Conservation (phyloP, 2,113 vertebrate genomes). For the Callionymus lyra region DNA sequence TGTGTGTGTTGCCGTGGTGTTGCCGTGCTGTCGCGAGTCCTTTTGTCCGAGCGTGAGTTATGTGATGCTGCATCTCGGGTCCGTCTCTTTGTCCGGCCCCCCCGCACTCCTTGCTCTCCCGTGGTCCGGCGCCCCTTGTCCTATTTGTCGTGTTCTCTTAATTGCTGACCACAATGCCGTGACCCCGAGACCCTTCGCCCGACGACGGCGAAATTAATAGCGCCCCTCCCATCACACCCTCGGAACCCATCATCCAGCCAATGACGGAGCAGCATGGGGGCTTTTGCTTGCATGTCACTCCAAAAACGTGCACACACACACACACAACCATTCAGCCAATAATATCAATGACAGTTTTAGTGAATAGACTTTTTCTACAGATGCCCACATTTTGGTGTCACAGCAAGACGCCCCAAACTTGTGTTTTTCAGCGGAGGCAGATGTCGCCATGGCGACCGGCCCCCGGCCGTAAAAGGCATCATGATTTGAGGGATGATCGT, state of each 20-base stretch:
- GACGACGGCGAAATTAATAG: conserved; percentile 60
- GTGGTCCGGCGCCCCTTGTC: conserved; percentile 42
- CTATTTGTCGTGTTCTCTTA: conserved; percentile 64
- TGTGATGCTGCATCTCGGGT: conserved; percentile 58
- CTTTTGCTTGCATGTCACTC: conserved; percentile 18
- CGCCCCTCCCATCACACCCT: conserved; percentile 43
- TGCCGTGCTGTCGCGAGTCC: conserved; percentile 39
- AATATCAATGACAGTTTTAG: conserved; percentile 33
- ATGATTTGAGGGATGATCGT: conserved; percentile 26
- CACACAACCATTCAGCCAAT: conserved; percentile 15
- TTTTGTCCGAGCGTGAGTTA: conserved; percentile 60
- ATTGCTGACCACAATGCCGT: conserved; percentile 56
- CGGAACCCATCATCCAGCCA: conserved; percentile 33
- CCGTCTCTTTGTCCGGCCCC: conserved; percentile 53
- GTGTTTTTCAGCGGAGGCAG: conserved; percentile 36
- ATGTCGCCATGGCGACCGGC: conserved; percentile 36
- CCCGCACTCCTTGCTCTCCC: conserved; percentile 51
- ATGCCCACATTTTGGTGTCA: no score
- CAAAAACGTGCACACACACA: conserved; percentile 11
- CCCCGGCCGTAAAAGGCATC: conserved; percentile 38
- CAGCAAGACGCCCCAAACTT: no score
- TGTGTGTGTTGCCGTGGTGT: conserved; percentile 44
- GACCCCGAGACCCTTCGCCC: conserved; percentile 54
- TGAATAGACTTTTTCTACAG: conserved; percentile 28
- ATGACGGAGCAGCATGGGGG: conserved; percentile 28